phyloP scores from a whole-genome alignment of 2,113 vertebrate species.

The Tragulus kanchil region DNA sequence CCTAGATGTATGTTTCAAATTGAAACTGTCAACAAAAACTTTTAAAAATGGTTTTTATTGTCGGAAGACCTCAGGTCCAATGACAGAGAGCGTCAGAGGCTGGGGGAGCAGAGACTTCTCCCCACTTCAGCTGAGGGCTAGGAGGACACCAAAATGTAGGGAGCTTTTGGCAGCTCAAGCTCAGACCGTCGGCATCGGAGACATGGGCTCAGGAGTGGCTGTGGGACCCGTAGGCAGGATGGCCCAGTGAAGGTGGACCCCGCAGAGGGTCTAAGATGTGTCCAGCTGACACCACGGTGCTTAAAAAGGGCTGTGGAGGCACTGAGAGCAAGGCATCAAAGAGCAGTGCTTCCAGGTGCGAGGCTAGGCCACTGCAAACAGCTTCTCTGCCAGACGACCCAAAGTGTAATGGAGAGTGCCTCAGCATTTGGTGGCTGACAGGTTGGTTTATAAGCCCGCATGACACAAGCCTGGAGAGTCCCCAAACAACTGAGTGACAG shows the following conservation, averaged over 20 bases:
- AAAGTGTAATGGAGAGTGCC: accelerated
- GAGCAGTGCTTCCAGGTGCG: not conserved
- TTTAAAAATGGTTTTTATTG: not conserved
- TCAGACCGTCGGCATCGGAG: not conserved
- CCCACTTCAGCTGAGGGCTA: not conserved
- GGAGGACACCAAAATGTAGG: not conserved
- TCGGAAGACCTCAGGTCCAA: not conserved
- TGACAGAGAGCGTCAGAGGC: not conserved
- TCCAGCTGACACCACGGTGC: accelerated
- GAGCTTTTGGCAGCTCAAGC: accelerated
- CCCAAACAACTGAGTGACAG: not conserved
- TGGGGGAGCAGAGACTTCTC: too few relatives aligned
- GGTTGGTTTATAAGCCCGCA: not conserved
- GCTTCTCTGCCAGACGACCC: not conserved
- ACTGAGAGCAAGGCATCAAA: accelerated
- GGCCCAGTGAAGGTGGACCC: not conserved
- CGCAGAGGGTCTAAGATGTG: not conserved
- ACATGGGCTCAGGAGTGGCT: not conserved
- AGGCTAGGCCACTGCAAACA: not conserved
- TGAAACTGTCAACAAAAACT: not conserved
- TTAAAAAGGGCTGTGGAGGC: not conserved
- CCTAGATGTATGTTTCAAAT: not conserved
- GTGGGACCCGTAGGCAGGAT: not conserved
- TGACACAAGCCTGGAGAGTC: not conserved
- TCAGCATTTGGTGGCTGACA: not conserved